phyloP scores from a whole-genome alignment of 2,113 vertebrate species.

The Epinephelus moara region DNA sequence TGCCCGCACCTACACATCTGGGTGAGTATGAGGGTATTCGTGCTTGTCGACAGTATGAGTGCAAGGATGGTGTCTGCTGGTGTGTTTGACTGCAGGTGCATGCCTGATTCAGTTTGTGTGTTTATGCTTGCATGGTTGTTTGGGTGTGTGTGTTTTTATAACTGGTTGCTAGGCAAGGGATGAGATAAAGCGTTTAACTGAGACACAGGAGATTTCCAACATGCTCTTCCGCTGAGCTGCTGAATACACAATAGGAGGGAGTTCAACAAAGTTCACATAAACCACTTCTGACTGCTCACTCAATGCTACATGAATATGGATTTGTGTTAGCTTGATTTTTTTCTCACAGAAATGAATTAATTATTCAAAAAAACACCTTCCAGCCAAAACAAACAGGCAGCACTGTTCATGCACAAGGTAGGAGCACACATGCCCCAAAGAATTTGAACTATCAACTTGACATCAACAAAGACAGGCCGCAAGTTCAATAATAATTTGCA shows the following conservation, averaged over 20 bases:
- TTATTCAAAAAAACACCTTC: constrained; percentile 60
- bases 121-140: constrained; percentile 56
- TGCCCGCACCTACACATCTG: constrained; percentile 43
- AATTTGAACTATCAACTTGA: constrained; percentile 43
- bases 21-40: constrained; percentile 1
- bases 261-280: constrained; percentile 74
- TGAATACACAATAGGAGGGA: constrained; percentile 69
- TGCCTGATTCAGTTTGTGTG: constrained; percentile 51
- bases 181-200: constrained; percentile 76
- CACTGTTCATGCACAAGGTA: constrained; percentile 30
- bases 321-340: constrained; percentile 41
- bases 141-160: constrained; percentile 70
- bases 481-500: constrained; percentile 34
- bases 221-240: constrained; percentile 63
- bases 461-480: constrained; percentile 42
- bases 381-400: constrained; percentile 66
- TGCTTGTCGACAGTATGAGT: not conserved
- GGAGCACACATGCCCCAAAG: constrained; percentile 20
- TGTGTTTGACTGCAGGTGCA: constrained; percentile 49
- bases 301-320: constrained; percentile 64
- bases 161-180: constrained; percentile 76
- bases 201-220: constrained; percentile 72
- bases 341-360: constrained; percentile 21
- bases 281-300: constrained; percentile 61
- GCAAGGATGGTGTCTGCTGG: constrained; percentile 20